Conservation (phyloP, 2,797 vertebrate species). For the Sebastes cheni region DNA sequence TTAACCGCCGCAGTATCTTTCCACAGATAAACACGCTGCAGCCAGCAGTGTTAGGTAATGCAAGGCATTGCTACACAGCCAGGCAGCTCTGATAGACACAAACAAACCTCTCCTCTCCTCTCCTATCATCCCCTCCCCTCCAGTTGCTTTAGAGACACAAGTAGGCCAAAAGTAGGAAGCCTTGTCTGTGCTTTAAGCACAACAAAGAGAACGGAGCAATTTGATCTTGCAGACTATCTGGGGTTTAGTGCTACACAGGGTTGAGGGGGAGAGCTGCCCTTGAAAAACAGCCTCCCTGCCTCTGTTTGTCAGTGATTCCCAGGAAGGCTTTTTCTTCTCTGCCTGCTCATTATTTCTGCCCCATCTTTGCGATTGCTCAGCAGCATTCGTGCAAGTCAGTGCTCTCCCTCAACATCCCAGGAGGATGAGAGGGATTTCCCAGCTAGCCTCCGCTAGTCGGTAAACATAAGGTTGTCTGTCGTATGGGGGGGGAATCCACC, state of each 20-base stretch:
- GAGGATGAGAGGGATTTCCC: conserved; percentile 68
- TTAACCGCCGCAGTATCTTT: conserved; percentile 3
- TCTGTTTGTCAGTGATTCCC: conserved; percentile 57
- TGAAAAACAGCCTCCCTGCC: conserved; percentile 44
- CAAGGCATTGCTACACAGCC: conserved; percentile 27
- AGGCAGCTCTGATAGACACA: conserved; percentile 39
- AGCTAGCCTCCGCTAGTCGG: conserved; percentile 5
- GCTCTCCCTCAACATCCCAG: conserved; percentile 57
- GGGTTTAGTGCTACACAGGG: conserved; percentile 15
- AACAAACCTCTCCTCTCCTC: conserved; percentile 51
- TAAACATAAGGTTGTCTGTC: not conserved
- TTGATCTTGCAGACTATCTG: conserved; percentile 62
- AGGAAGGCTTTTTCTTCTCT: conserved; percentile 24
- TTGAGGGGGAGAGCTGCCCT: conserved; percentile 24
- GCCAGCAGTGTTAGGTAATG: conserved; percentile 28
- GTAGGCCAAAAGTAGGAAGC: conserved; percentile 73
- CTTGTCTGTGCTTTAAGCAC: conserved; percentile 60
- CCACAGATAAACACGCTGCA: conserved; percentile 5
- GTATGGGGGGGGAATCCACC: not conserved
- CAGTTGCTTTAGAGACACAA: conserved; percentile 61
- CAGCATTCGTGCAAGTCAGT: conserved; percentile 46
- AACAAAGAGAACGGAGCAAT: conserved; percentile 75
- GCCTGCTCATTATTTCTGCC: conserved; percentile 54
- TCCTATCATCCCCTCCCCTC: conserved; percentile 38
- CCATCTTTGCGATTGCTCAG: conserved; percentile 56